Conservation (phyloP, 2,797 vertebrate species). For the Dryobates pubescens region DNA sequence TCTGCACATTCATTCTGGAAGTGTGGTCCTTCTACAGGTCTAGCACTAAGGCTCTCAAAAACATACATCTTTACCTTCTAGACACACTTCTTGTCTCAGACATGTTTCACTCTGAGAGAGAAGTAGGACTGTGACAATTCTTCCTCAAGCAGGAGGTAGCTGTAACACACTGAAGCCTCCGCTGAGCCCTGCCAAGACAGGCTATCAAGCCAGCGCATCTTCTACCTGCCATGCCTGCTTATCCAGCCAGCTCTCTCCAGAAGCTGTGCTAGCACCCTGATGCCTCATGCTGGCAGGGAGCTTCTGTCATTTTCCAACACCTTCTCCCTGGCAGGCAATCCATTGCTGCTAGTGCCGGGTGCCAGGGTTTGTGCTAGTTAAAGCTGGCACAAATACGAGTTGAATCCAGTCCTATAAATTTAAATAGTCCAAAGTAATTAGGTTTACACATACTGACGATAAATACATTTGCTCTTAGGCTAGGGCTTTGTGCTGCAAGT, state of each 20-base stretch:
- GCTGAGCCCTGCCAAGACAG: not conserved
- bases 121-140: not conserved
- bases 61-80: not conserved
- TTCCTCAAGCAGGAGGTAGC: conserved; percentile 4
- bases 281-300: not conserved
- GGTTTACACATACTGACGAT: conserved; percentile 55
- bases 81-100: not conserved
- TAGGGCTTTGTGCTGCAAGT: conserved; percentile 58
- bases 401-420: conserved; percentile 60
- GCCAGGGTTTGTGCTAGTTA: conserved; percentile 60
- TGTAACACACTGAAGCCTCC: not conserved
- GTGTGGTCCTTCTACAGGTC: not conserved
- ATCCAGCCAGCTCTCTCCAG: conserved; percentile 23
- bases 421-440: conserved; percentile 73
- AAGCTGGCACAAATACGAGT: conserved; percentile 48
- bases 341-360: not conserved
- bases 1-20: not conserved
- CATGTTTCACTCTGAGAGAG: not conserved
- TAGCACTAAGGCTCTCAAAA: not conserved
- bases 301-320: conserved; percentile 58
- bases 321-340: conserved; percentile 44
- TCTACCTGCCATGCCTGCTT: conserved; percentile 54
- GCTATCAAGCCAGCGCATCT: conserved; percentile 23
- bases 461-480: conserved; percentile 61
- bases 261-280: conserved; percentile 12